Conservation (phyloP, 2,797 vertebrate species). For the Gambusia yucatana region DNA sequence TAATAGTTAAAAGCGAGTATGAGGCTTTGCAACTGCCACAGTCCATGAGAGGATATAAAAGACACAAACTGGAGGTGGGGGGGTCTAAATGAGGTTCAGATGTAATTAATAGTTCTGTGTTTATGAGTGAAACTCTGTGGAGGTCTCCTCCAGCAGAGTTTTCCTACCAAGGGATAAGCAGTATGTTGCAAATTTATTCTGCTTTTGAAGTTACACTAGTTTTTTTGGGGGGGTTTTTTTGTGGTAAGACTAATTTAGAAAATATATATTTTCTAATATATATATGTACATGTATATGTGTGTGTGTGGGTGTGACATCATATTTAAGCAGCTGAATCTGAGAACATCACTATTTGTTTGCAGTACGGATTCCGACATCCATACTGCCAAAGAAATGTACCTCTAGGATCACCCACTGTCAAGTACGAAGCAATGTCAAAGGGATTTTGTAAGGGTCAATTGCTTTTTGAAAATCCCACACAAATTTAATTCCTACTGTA, state of each 20-base stretch:
- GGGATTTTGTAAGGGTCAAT: conserved; percentile 45
- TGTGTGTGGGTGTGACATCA: conserved; percentile 13
- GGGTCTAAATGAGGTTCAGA: conserved; percentile 64
- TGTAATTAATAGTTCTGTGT: conserved; percentile 69
- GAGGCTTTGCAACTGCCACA: conserved; percentile 18
- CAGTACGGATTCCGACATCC: conserved; percentile 8
- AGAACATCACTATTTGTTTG: conserved; percentile 39
- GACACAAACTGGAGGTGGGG: conserved; percentile 48
- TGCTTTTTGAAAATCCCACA: conserved; percentile 45
- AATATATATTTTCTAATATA: conserved; percentile 10
- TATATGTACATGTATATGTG: neutral
- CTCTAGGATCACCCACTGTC: conserved; percentile 30
- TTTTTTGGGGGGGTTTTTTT: conserved; percentile 21
- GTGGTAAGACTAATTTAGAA: conserved; percentile 60
- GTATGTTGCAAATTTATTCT: conserved; percentile 43
- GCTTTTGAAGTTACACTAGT: conserved; percentile 65
- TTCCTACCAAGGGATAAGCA: conserved; percentile 31
- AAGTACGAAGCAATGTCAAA: conserved; percentile 25
- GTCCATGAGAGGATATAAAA: conserved; percentile 20
- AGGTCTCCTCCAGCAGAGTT: conserved; percentile 50
- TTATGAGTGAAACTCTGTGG: conserved; percentile 42
- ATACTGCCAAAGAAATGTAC: conserved; percentile 30
- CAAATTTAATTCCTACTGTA: conserved; percentile 39
- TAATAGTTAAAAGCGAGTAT: conserved; percentile 40
- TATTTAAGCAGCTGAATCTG: conserved; percentile 34